A percentile compares a stretch with the other conserved stretches of the same genome.
Evolutionary conservation across 2,888 invertebrate species (phyloP).

Genomic region (Cheilosia impressa): DNA sequence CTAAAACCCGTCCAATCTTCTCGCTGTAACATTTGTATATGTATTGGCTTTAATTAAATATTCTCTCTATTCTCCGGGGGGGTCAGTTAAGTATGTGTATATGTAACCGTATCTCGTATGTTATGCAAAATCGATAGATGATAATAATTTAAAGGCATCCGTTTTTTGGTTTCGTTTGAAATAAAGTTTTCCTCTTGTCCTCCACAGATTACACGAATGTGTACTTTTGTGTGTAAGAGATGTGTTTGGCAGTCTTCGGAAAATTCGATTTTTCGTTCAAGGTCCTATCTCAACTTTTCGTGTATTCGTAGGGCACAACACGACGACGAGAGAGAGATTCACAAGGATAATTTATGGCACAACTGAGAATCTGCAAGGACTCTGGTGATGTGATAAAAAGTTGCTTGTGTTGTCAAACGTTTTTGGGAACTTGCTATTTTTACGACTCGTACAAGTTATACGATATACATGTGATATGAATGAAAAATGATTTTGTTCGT

Average conservation of each 20-base stretch:
- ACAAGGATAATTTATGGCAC: conserved; percentile 45
- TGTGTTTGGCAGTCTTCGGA: conserved; percentile 66
- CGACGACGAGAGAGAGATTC: conserved; percentile 1
- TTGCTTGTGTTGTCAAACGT: conserved; percentile 39
- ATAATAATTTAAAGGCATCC: conserved; percentile 53
- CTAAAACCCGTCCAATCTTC: conserved; percentile 54
- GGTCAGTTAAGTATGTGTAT: conserved; percentile 1
- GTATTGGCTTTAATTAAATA: conserved; percentile 60
- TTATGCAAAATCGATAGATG: conserved; percentile 74
- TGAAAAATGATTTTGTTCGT: conserved; percentile 16
- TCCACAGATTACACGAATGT: conserved; percentile 56
- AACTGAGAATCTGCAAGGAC: conserved; percentile 60
- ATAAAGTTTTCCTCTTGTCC: conserved; percentile 43
- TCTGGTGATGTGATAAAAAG: conserved; percentile 57
- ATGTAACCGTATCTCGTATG: conserved; percentile 30
- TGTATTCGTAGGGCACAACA: conserved; percentile 15
- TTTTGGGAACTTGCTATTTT: conserved; percentile 51
- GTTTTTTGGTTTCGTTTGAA: conserved; percentile 11
- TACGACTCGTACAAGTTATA: conserved; percentile 16
- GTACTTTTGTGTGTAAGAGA: conserved; percentile 51
- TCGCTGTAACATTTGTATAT: conserved; percentile 32
- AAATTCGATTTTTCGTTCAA: conserved; percentile 71
- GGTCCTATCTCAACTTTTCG: conserved; percentile 67
- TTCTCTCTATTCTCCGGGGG: conserved; percentile 12
- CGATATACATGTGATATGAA: background rate